Conservation (phyloP, 2,888 invertebrate genomes). For the Drosophila mercatorum region DNA sequence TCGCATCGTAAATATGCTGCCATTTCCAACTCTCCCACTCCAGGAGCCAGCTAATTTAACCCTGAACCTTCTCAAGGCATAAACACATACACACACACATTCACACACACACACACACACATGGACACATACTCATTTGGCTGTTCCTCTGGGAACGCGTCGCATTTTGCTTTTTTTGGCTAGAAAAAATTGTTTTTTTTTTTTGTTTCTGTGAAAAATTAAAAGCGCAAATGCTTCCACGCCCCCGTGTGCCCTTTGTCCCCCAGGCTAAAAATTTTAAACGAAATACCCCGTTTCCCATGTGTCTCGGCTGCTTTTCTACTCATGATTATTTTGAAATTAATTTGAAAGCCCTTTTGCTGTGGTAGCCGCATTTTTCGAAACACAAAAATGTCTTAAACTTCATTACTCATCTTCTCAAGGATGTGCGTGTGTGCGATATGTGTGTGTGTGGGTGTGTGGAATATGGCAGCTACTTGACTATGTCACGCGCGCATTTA, state of each 20-base stretch:
- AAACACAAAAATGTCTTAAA: conserved; percentile 45
- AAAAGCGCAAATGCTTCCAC: conserved; percentile 53
- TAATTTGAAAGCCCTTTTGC: conserved; percentile 71
- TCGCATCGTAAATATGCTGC: conserved; percentile 65
- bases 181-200: conserved; percentile 29
- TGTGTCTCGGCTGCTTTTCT: conserved; percentile 32
- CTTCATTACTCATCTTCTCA: conserved; percentile 56
- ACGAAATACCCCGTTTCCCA: conserved; percentile 3
- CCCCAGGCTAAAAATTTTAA: neutral
- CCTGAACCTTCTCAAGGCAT: conserved; percentile 58
- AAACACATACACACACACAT: conserved; percentile 15
- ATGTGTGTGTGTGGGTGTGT: neutral
- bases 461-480: conserved; percentile 2
- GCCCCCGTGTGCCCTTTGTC: neutral
- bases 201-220: conserved; percentile 47
- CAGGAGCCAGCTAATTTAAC: conserved; percentile 72
- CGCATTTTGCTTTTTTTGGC: conserved; percentile 50
- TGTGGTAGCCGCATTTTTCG: conserved; percentile 37
- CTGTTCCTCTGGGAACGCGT: conserved; percentile 25
- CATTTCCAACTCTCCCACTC: conserved; percentile 35
- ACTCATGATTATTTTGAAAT: conserved; percentile 76
- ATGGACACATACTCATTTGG: conserved; percentile 1
- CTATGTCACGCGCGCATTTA: conserved; percentile 20
- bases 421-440: neutral
- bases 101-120: conserved; percentile 16